Base-by-base conservation (phyloP, 2,797 vertebrate species). In the Dryobates pubescens region DNA sequence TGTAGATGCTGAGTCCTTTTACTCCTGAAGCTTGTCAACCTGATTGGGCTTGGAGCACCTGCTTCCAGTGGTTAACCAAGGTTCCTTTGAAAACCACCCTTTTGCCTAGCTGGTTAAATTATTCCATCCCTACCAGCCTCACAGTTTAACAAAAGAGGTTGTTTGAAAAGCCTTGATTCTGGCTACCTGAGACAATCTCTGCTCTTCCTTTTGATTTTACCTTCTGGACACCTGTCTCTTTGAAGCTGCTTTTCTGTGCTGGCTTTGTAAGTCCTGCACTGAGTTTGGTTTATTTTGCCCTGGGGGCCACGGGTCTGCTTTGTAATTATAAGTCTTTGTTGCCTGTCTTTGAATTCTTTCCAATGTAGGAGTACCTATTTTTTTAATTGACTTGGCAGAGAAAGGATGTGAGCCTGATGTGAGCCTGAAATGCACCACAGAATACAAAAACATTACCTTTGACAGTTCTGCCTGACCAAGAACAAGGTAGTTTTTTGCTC, bases 361-460 rank as follows among this genome's bases (percentile, higher is more conserved):
- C 91, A 94, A 3, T 34, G 61, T 54, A 89, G 54, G 49, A 86
- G 34, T 51, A 83, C 61, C 71, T 82, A 68, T 79, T 93, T 43
- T 43, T 95, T 91, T 92, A 93, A 92, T 95, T 91, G 92, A 76
- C 74, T 96, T 96, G 95, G 88, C 94, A 84, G 61, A 76, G 74
- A 64, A 88, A 90, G 64, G 9, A 68, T 84, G 68, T 30, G 54
- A 90, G 68, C 34, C 45, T 76, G 54, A 82, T 84, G 64, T 30
- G 54, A 90, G 68, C 34, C 45, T 76, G 54, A 82, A 87, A 79
- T 29, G 64, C 74, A 62, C 47, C 34, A 34, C 5, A 53, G 70
- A 76, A 83, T 84, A 79, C 22, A 83, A 67, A 61, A 90, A 71
- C 10, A 43, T 41, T 64, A 24, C 49, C 81, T 86, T 85, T 59